Base-by-base conservation (phyloP, 2,113 vertebrate genomes). In the Clarias magur region DNA sequence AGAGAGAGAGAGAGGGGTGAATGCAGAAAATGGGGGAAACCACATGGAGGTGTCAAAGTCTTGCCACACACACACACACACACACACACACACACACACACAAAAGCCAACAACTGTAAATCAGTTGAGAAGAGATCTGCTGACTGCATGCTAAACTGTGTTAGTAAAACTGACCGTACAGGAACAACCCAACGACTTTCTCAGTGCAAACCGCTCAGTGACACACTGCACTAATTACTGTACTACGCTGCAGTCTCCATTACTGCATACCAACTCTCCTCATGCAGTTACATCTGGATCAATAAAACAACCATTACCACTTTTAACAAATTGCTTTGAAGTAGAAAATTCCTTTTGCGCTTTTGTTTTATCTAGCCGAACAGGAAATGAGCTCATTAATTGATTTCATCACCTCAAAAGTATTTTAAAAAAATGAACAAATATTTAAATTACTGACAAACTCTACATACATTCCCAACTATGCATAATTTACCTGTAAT, bases 1-100 rank as follows among this genome's bases (percentile, higher is more conserved):
- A 0, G 30, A 68, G 65, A 48, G 13, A 53, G 62, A 16, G 53
- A 80, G 0, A 9, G 42, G 42, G 42, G 48, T 48, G 48, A 48
- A 7, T 0, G 48, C 16, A 72, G 59, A 54, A 85, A 54, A 53
- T 27, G 68, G 48, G 56, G 76, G 42, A 88, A 85, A 88, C 80
- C 86, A 88, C 86, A 87, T 83, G 80, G 73, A 89, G 86, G 86
- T 86, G 89, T 88, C 83, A 86, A 80, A 83, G 76, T 53, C 84
- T 56, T 68, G 21, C 21, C 80, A 57, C n/a, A 73, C 10, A 83
- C n/a, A 62, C 83, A 53, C 34, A 48, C 34, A 27, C 27, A 84
- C 63, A 72, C 25, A 83, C 53, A 27, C 7, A 17, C 15, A 23
- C 11, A 7, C 6, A 7, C 48, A 8, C 7, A 48, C 7, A 42